Evolutionary conservation across 2,888 invertebrate species (phyloP).

Genomic region (Hemistola chrysoprasaria): DNA sequence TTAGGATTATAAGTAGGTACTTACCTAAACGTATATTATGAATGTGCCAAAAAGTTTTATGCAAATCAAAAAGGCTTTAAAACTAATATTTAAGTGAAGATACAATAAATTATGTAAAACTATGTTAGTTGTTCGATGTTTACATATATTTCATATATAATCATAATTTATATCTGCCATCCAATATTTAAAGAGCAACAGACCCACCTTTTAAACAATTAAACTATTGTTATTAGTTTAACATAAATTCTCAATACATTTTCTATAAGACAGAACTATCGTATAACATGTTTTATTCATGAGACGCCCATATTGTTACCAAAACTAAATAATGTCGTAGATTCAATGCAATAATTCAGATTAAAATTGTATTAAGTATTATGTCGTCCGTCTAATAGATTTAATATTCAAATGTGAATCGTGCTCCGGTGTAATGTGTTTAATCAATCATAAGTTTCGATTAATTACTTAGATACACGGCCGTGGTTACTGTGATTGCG

Average conservation of each 20-base stretch:
- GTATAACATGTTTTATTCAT: slow-evolving; percentile 66
- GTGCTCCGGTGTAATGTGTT: slow-evolving; percentile 76
- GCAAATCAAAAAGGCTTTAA: too few species aligned
- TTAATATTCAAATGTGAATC: slow-evolving; percentile 78
- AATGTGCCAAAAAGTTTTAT: too few species aligned
- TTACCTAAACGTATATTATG: too few species aligned
- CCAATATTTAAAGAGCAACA: slow-evolving; percentile 34
- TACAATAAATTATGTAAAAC: too few species aligned
- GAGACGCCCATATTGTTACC: slow-evolving; percentile 71
- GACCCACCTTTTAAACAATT: slow-evolving; percentile 53
- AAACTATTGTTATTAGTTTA: slow-evolving; percentile 62
- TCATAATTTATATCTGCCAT: slow-evolving; percentile 25
- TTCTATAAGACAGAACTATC: slow-evolving; percentile 55
- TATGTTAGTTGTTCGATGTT: slow-evolving; percentile 16
- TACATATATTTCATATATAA: slow-evolving; percentile 23
- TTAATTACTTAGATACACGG: slow-evolving; percentile 78
- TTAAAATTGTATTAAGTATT: slow-evolving; percentile 77
- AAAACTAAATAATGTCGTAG: slow-evolving; percentile 64
- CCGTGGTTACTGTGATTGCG: slow-evolving; percentile 36
- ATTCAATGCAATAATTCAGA: slow-evolving; percentile 72
- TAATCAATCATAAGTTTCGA: slow-evolving; percentile 80
- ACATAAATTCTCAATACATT: slow-evolving; percentile 65
- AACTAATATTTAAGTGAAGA: too few species aligned
- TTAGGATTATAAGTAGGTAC: too few species aligned
- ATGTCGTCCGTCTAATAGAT: slow-evolving; percentile 75